Evolutionary conservation across 92 coral and sea anemone species (phyloP).

Genomic region (Parazoanthus swiftii): DNA sequence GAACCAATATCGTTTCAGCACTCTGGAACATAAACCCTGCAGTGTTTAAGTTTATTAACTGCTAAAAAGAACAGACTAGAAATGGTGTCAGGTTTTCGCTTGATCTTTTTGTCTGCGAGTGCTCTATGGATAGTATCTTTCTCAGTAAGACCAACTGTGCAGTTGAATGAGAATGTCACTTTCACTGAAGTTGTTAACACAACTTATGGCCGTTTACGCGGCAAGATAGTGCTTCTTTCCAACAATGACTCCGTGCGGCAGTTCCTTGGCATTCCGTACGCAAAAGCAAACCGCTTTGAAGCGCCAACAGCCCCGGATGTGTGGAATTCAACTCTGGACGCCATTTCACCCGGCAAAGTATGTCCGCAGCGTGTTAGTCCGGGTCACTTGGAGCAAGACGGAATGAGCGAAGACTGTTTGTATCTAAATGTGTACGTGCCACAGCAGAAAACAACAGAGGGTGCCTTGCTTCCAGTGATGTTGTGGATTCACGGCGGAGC

Average conservation of each 20-base stretch:
- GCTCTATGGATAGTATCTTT: neutral
- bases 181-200: slow-evolving; percentile 22
- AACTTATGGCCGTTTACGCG: slow-evolving; percentile 39
- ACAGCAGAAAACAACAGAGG: neutral
- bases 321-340: slow-evolving; percentile 29
- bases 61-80: no score
- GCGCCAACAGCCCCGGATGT: slow-evolving; percentile 14
- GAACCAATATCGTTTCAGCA: neutral
- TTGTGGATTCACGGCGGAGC: slow-evolving; percentile 52
- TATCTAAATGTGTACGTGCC: slow-evolving; percentile 53
- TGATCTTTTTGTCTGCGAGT: neutral
- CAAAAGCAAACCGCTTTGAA: slow-evolving; percentile 41
- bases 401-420: slow-evolving; percentile 61
- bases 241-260: neutral
- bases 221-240: neutral
- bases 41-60: no score
- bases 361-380: slow-evolving; percentile 18
- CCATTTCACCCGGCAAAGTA: neutral
- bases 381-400: neutral
- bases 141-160: neutral
- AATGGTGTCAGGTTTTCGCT: neutral
- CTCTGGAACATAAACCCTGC: neutral
- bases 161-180: neutral
- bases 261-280: slow-evolving; percentile 38
- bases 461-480: slow-evolving; percentile 41